Base-by-base conservation (phyloP, 2,797 vertebrate species). In the Glyptemys insculpta region DNA sequence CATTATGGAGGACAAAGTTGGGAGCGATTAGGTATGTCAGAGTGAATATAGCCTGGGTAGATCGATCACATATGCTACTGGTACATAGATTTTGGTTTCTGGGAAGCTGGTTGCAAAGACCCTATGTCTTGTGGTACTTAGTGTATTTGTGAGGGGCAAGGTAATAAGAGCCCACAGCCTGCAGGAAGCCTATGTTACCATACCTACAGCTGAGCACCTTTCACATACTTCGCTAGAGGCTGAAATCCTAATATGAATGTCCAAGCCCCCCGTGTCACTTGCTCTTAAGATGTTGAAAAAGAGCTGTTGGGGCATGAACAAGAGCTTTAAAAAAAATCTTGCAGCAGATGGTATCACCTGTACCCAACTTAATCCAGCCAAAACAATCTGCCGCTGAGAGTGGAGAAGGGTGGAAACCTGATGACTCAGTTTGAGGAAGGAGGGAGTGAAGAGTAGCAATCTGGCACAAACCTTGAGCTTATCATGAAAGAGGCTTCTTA, bases 371-470 rank as follows among this genome's bases (percentile, higher is more conserved):
- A 94, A 90, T 62, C 52, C 80, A 94, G 93, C 95, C 95, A 96
- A 97, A 96, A 91, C 86, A 91, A 53, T 3, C 0, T 97, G 92
- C 93, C 81, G 59, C 96, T 96, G 68, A 52, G n/a, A 91, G 44
- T 80, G 23, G 92, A 87, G 93, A 93, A 97, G 93, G 79, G 50
- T 93, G 85, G 94, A 95, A 95, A 97, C 93, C 84, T 92, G 83
- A 92, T 96, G 91, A 94, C 83, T 96, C 86, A 89, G 91, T 91
- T 68, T 93, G 86, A 95, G 93, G 90, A 94, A 91, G 90, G 0
- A 91, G 89, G 81, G 90, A 96, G 85, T 52, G 85, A 93, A 18
- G 41, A 65, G 50, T 18, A 96, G 91, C 93, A 94, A 96, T 92
- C 91, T 97, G 94, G 95, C 95, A 95, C 7, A 0, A 65, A 1